Evolutionary conservation across 2,113 vertebrate species (phyloP), one percentile per base, ranked within the genome.

Genomic region (Neodontobutis hainanensis): DNA sequence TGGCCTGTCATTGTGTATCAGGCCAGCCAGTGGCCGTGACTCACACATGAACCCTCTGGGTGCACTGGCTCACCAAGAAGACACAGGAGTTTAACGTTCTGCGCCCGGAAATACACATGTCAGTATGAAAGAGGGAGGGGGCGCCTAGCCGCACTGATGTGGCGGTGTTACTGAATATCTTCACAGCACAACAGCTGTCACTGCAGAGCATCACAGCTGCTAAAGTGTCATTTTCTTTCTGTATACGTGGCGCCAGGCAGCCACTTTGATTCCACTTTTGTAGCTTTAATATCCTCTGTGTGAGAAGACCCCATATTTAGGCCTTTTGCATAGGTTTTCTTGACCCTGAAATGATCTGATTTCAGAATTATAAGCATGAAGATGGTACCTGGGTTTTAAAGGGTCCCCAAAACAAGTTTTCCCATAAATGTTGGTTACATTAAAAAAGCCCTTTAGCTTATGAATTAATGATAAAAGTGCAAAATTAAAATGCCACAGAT

Each of bases 1-100:
- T 34, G 72, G 61, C 55, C 74, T 90, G 86, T 88, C 87, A 82
- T 83, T 80, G 80, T 77, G 69, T 15, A 75, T 86, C 80, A 77
- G 62, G 65, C 69, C 70, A 34, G 77, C 79, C 81, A 66, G 44
- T 75, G 68, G 81, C 77, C 68, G 8, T 89, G 89, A 90, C 78
- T 86, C 85, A 82, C 74, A 68, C 75, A 81, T 53, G 74, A 70
- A 69, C 75, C 78, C 72, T 70, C 66, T 38, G 78, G 83, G 75
- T 72, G 66, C 69, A 55, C 49, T 42, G 61, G 79, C 73, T 67
- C 59, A 45, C 67, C 8, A 43, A 75, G 64, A 65, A 80, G 74
- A 82, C 77, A 40, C 67, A 69, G 58, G 57, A 61, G 75, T 86
- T 85, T 75, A 75, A 51, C 35, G 48, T 55, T 63, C 47, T 65